These are phyloP conservation scores for Oncorhynchus mykiss DNA, from an alignment of 2,113 vertebrate genomes.

Conservation along the genomic window DNA sequence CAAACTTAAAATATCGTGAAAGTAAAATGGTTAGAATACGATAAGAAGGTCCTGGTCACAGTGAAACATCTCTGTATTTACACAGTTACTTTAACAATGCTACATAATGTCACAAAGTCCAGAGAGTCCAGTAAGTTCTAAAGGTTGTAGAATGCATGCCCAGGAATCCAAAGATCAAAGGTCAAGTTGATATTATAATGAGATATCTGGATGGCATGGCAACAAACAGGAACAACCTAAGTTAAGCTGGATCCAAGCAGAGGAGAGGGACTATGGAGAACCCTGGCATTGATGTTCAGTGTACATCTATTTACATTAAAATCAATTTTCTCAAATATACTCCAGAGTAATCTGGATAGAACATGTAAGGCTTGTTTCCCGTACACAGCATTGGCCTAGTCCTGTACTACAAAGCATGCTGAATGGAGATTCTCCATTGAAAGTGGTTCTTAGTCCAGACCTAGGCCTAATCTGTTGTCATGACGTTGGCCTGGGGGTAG, in stretches of 20 bases:
- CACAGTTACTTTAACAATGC: conserved; percentile 19
- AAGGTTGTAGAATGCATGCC: neutral
- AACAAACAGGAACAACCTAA: conserved; percentile 13
- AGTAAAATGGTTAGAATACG: conserved; percentile 12
- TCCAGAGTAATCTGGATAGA: conserved; percentile 16
- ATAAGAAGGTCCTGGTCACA: conserved; percentile 33
- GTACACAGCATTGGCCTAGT: no score
- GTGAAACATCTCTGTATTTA: conserved; percentile 49
- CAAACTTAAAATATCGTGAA: neutral
- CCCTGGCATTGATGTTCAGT: neutral
- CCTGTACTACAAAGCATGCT: no score
- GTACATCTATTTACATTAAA: conserved; percentile 15
- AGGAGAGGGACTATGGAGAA: conserved; percentile 4
- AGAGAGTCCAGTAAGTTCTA: neutral
- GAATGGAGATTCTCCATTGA: no score
- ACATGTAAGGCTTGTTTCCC: conserved; percentile 7
- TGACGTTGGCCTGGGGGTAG: no score
- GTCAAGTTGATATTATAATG: conserved; percentile 1
- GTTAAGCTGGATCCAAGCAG: neutral
- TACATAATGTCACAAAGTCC: conserved; percentile 13
- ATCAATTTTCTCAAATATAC: neutral
- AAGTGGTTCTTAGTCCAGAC: no score
- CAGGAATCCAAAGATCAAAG: conserved; percentile 17
- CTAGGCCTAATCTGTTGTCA: no score
- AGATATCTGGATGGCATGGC: conserved; percentile 1